Conservation (phyloP, 2,113 vertebrate species). For the Aleadryas rufinucha region DNA sequence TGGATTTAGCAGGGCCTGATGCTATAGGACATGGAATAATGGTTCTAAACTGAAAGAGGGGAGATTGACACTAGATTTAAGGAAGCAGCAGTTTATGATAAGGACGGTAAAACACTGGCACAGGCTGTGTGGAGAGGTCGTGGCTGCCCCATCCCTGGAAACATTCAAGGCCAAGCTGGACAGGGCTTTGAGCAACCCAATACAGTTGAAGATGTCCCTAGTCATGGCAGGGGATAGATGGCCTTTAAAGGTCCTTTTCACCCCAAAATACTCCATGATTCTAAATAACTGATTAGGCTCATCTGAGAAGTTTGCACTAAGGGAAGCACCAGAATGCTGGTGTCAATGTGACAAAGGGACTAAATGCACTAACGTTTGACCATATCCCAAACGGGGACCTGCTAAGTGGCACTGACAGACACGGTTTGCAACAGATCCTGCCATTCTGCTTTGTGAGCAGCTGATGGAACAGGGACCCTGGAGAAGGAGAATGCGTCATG, state of each 20-base stretch:
- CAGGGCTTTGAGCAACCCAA: neutral
- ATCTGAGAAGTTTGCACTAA: neutral
- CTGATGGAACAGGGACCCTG: neutral
- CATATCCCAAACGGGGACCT: neutral
- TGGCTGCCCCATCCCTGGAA: neutral
- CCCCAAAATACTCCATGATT: neutral
- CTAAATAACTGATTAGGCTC: neutral
- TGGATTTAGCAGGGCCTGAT: neutral
- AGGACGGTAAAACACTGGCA: neutral
- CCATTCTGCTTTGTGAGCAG: neutral
- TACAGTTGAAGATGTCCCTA: neutral
- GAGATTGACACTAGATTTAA: neutral
- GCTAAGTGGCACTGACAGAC: neutral
- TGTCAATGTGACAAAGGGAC: neutral
- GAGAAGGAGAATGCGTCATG: neutral
- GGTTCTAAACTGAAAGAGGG: neutral
- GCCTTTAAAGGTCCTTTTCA: neutral
- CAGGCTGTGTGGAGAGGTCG: fast-evolving
- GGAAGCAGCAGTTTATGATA: neutral
- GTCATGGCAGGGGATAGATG: neutral
- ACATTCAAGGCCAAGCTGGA: neutral
- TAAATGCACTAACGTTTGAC: neutral
- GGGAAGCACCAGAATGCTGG: neutral
- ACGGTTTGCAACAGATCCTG: neutral
- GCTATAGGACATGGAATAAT: neutral